Evolutionary conservation across 2,888 invertebrate genomes (phyloP), one percentile per base, ranked within the genome.

Genomic region (Nomada ruficornis): DNA sequence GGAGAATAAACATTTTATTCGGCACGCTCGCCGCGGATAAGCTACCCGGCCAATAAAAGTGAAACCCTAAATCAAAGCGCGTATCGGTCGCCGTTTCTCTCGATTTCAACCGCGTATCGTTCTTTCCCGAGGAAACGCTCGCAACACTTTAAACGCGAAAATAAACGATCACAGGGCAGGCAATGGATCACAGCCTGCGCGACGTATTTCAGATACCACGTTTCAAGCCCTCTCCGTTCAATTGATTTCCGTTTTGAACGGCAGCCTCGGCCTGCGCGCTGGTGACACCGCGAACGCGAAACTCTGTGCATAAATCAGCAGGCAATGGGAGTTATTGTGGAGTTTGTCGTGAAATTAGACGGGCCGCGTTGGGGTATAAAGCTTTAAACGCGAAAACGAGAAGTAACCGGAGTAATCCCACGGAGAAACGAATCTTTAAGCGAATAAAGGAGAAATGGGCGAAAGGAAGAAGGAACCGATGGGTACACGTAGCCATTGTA

Each of bases 1-100:
- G 60, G 72, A 86, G 83, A 86, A 83, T 81, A 86, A 86, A 86
- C 81, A 79, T 72, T 83, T 82, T 77, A 71, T 73, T 80, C 81
- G 63, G 54, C 57, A 20, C 60, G 20, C 11, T 20, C 69, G 20
- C 67, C 23, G 42, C 20, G 81, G 72, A 80, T 82, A 80, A 80
- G 72, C 81, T 50, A 72, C 64, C 64, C 54, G 80, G 64, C 72
- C 68, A 80, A 80, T 80, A 82, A 81, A 80, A 76, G 36, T 68
- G 82, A 80, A 75, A 75, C 63, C 50, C 63, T 80, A 80, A 80
- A 82, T 82, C 82, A 76, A 80, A 82, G 76, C 64, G 76, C 42
- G 72, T 82, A 72, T 76, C 76, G 72, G 23, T 36, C 36, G 2
- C 29, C n/a, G 52, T 64, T 67, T 42, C 59, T 64, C 57, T 71